Conservation (phyloP, 2,797 vertebrate genomes). For the Etheostoma perlongum region DNA sequence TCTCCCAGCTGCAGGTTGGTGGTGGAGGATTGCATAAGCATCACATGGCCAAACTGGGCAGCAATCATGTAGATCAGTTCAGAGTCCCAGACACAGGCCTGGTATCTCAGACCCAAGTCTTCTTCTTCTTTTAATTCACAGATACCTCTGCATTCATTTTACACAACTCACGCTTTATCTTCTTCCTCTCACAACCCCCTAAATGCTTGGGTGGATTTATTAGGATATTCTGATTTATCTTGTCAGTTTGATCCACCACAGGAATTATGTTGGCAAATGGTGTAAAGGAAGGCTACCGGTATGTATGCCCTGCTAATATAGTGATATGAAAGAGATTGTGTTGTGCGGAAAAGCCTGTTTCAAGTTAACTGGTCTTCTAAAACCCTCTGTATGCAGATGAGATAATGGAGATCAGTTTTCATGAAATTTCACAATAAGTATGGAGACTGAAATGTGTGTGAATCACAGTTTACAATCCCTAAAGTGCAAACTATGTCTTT, state of each 20-base stretch:
- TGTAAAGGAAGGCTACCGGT: constrained; percentile 28
- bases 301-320: constrained; percentile 23
- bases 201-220: constrained; percentile 50
- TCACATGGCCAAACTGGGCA: constrained; percentile 67
- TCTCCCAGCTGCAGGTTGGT: constrained; percentile 77
- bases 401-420: constrained; percentile 15
- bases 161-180: constrained; percentile 56
- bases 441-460: background rate
- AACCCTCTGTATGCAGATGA: constrained; percentile 35
- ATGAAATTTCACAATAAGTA: constrained; percentile 19
- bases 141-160: constrained; percentile 47
- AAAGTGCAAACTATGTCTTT: background rate
- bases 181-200: constrained; percentile 28
- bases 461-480: constrained; percentile 1
- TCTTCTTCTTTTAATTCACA: constrained; percentile 43
- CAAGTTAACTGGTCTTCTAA: constrained; percentile 26
- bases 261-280: constrained; percentile 29
- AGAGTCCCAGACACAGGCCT: constrained; percentile 49
- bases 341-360: constrained; percentile 20
- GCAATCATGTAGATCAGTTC: constrained; percentile 60
- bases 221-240: constrained; percentile 35
- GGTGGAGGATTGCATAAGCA: constrained; percentile 68
- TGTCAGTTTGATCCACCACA: constrained; percentile 33
- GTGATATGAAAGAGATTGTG: constrained; percentile 12
- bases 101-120: constrained; percentile 53